Evolutionary conservation across 1,140 invertebrate genomes (phyloP), one percentile per base, ranked within the genome.

Genomic region (Drosophila kurseongensis): DNA sequence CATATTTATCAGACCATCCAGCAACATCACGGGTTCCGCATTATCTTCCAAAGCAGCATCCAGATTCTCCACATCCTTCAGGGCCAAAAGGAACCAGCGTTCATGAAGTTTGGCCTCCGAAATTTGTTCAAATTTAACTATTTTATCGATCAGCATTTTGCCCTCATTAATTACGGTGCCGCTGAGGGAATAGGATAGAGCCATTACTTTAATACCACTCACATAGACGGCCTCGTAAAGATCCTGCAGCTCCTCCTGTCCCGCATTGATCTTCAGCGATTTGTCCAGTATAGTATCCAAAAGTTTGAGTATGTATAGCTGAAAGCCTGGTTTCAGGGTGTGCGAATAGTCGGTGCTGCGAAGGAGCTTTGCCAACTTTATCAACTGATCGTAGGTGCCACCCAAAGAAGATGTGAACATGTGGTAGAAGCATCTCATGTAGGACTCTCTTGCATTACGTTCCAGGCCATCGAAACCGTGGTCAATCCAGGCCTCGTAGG

Each of bases 391-490:
- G 3, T 90, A 80, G 75, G 95, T 94, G 75, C 95, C 94, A 83
- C 96, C 95, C 36, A 92, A 90, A 4, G 94, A 93, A n/a, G 94
- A 93, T 63, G 91, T 81, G 84, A 94, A 95, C 93, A 95, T 94
- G 5, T 93, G 81, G 42, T 93, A 93, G 42, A 95, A 92, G 36
- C 91, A 92, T 52, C 63, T 82, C 8, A 92, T 45, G 42, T 75
- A 90, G 0, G 91, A 91, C 27, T 92, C 80, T 1, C 84, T 73
- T 4, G 84, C 75, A 69, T 89, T 79, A 1, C 79, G 80, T 55
- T 79, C 81, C 10, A 92, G 29, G 0, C 90, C 90, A 36, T 88
- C 75, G 9, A 92, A 82, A 0, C 81, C 90, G 48, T 90, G 78
- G 5, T 88, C 73, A 13, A 90, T 83, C 92, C 92, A 92, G 16